A percentile compares a stretch with the other conserved stretches of the same genome.
Conservation (phyloP, 2,797 vertebrate genomes). For the Galagoides demidoff region DNA sequence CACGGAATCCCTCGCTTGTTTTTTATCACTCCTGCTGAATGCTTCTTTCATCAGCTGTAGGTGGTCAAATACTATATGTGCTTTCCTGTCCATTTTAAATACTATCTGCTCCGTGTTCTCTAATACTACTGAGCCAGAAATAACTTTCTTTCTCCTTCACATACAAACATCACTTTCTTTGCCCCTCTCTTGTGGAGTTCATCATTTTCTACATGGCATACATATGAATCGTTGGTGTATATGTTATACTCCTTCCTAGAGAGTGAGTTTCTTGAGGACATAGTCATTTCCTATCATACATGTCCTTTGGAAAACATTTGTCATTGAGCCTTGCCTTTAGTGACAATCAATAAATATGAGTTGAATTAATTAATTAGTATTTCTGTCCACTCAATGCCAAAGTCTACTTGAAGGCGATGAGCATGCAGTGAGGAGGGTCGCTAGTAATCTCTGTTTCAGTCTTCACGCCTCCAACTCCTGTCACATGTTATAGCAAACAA, state of each 20-base stretch:
- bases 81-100: background rate
- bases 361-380: conserved; percentile 61
- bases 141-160: background rate
- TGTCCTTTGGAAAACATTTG: conserved; percentile 29
- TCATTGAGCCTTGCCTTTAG: conserved; percentile 1
- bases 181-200: background rate
- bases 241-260: background rate
- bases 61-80: background rate
- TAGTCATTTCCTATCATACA: background rate
- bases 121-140: background rate
- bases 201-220: background rate
- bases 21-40: background rate
- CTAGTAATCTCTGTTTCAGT: conserved; percentile 30
- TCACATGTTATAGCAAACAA: conserved; percentile 40
- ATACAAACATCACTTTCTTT: background rate
- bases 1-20: background rate
- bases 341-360: conserved; percentile 48
- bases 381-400: conserved; percentile 45
- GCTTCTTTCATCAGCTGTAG: background rate
- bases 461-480: background rate
- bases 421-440: background rate
- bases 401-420: conserved; percentile 47
- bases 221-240: background rate
- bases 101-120: background rate
- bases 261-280: background rate